phyloP scores from a whole-genome alignment of 2,113 vertebrate genomes.

The Pituophis catenifer region DNA sequence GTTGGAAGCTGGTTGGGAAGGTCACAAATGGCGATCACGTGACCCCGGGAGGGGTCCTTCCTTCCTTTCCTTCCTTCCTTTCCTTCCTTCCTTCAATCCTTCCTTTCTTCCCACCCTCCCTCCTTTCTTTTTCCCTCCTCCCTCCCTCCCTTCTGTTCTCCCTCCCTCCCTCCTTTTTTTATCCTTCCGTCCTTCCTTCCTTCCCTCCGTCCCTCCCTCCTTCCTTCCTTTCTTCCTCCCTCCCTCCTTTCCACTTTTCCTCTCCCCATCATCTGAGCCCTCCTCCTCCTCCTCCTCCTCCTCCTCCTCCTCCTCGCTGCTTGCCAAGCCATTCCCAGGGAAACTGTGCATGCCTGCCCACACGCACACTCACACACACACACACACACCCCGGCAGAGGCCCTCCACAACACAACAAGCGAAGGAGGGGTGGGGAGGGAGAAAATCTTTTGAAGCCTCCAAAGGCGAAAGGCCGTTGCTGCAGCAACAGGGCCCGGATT shows the following conservation, averaged over 20 bases:
- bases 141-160: too few species aligned
- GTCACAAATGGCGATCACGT: not conserved
- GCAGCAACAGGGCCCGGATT: not conserved
- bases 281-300: not conserved
- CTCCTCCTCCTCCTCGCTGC: not conserved
- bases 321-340: not conserved
- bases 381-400: not conserved
- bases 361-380: not conserved
- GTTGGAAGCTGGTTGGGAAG: not conserved
- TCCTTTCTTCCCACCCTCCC: not conserved
- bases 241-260: too few species aligned
- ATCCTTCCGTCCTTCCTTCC: too few species aligned
- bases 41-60: too few species aligned
- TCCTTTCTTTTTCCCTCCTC: accelerated
- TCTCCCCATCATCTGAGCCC: not conserved
- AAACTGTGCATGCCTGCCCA: not conserved
- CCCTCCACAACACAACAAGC: not conserved
- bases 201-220: not conserved
- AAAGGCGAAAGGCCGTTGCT: not conserved
- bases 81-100: too few species aligned
- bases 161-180: too few species aligned
- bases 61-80: too few species aligned
- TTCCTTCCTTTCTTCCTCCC: not conserved
- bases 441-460: not conserved
- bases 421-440: not conserved